phyloP scores from a whole-genome alignment of 2,797 vertebrate species.

The Percopsis omiscomaycus region DNA sequence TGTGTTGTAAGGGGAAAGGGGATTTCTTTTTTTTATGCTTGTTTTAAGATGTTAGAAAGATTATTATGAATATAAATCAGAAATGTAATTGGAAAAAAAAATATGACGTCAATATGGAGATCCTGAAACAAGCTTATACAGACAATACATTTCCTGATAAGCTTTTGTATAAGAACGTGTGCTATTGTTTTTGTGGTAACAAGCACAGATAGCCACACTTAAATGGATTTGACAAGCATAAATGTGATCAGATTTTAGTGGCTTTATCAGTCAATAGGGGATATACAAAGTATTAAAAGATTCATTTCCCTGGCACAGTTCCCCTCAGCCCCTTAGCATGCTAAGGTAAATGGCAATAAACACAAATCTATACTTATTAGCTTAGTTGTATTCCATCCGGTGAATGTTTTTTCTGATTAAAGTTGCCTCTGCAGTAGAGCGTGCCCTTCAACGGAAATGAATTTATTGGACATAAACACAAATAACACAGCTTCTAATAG shows the following conservation, averaged over 20 bases:
- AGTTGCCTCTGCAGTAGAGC: neutral
- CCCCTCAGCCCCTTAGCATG: neutral
- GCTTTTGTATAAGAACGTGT: constrained; percentile 35
- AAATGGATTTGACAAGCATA: constrained; percentile 10
- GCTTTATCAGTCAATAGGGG: constrained; percentile 17
- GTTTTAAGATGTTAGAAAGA: constrained; percentile 46
- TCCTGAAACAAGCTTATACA: constrained; percentile 18
- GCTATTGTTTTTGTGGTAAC: constrained; percentile 12
- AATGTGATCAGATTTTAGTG: constrained; percentile 35
- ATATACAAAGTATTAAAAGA: constrained; percentile 11
- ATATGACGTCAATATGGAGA: constrained; percentile 7
- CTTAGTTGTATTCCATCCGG: neutral
- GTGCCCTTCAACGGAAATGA: neutral
- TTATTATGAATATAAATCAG: constrained; percentile 58
- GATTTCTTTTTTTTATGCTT: constrained; percentile 9
- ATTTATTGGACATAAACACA: no score
- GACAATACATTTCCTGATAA: constrained; percentile 41
- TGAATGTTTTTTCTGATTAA: neutral
- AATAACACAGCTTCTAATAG: no score
- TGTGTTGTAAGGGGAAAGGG: constrained; percentile 25
- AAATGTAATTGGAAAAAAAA: constrained; percentile 1
- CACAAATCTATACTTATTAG: neutral
- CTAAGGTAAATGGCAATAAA: constrained; percentile 8
- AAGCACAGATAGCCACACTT: constrained; percentile 3
- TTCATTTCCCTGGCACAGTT: constrained; percentile 6